Base-by-base conservation (phyloP, 37 sponge, comb jelly and placozoan genomes). In the Hormiphora californensis region DNA sequence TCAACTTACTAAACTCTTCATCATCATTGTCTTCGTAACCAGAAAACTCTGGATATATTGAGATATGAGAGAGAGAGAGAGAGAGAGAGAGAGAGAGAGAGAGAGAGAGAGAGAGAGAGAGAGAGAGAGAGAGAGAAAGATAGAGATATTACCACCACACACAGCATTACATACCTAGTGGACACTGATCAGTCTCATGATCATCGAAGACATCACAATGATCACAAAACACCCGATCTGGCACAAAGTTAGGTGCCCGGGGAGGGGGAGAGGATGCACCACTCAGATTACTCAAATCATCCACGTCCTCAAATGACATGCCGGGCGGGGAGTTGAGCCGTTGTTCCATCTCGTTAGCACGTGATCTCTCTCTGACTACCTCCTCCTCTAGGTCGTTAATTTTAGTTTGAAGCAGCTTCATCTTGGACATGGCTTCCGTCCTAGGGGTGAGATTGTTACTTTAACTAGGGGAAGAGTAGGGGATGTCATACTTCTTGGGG, bases 181-280 rank as follows among this genome's bases (percentile, higher is more conserved):
- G 98, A 55, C 98, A 96, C 85, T 94, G 92, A 23, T 92, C 98
- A 0, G 94, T 96, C 88, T 94, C 94, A 41, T 96, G 98, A 53
- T 88, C 87, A 67, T 96, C 98, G 90, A 96, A 96, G 78, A 87
- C 90, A 85, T 96, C 98, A 86, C 98, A 96, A 78, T 94, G 93
- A 54, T 94, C 94, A 88, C 98, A 96, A 91, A 93, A 96, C 11
- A 93, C 87, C 36, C 98, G 57, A 2, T 93, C 90, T 62, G 98
- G 92, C 9, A 73, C 25, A 28, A n/a, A 73, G 46, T 46, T 21
- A 15, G 81, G 81, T 22, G 35, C 81, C 0, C 46, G 27, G 35
- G 38, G 35, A 7, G 81, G 81, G 3, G 61, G 61, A n/a, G 81
- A 73, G 44, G 39, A 36, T n/a, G n/a, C n/a, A n/a, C n/a, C n/a